A percentile compares a stretch with the other conserved stretches of the same genome.
Evolutionary conservation across 1,140 invertebrate genomes (phyloP).

Genomic region (Hycleus cichorii): DNA sequence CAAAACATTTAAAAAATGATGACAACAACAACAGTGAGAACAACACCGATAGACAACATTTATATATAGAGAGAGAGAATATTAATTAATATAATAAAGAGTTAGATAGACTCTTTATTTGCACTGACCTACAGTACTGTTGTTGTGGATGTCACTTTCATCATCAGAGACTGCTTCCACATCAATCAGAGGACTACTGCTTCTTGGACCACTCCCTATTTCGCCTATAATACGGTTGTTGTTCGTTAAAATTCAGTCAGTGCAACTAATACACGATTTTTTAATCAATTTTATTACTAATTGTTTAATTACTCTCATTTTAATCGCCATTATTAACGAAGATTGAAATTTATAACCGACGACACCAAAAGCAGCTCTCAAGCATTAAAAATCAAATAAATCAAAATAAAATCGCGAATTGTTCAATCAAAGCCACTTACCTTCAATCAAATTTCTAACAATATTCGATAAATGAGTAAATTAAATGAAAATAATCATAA

Average conservation of each 20-base stretch:
- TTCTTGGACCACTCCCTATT: conserved; percentile 53
- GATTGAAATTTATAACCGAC: neutral
- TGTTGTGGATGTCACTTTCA: conserved; percentile 47
- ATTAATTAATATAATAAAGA: conserved; percentile 10
- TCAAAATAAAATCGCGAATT: too few relatives aligned
- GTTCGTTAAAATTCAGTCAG: conserved; percentile 19
- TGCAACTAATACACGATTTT: conserved; percentile 1
- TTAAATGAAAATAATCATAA: too few relatives aligned
- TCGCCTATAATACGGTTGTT: conserved; percentile 48
- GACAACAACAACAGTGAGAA: conserved; percentile 28
- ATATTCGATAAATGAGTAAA: too few relatives aligned
- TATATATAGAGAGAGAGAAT: conserved; percentile 29
- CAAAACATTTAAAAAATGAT: too few relatives aligned
- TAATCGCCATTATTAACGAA: too few relatives aligned
- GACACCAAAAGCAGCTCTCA: conserved; percentile 8
- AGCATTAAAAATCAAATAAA: neutral
- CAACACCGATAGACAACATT: conserved; percentile 38
- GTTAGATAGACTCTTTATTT: conserved; percentile 26
- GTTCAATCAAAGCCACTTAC: too few relatives aligned
- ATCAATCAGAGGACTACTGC: conserved; percentile 63
- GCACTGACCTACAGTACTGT: conserved; percentile 56
- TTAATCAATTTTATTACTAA: too few relatives aligned
- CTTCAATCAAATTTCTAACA: too few relatives aligned
- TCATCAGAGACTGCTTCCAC: conserved; percentile 67
- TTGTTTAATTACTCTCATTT: too few relatives aligned